Evolutionary conservation across 2,888 invertebrate genomes (phyloP).

Genomic region (Galerucella pusilla): DNA sequence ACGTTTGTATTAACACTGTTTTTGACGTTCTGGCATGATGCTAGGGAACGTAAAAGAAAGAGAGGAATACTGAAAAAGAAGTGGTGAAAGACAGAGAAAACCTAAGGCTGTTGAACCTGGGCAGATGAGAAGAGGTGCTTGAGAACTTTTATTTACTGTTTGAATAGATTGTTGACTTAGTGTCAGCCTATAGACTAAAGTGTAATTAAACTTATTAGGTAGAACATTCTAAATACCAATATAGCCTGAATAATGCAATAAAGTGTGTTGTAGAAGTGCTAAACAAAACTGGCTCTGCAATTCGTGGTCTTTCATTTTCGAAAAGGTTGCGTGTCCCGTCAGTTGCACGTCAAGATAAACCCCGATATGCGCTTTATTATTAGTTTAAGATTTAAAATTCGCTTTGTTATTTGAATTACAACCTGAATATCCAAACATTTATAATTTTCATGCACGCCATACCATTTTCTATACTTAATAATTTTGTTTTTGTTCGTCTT

Average conservation of each 20-base stretch:
- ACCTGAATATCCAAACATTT: slow-evolving; percentile 41
- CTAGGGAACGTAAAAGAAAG: too few species aligned
- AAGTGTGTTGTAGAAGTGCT: slow-evolving; percentile 42
- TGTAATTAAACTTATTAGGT: slow-evolving; percentile 41
- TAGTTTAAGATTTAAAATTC: slow-evolving; percentile 44
- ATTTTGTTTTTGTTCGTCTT: slow-evolving; percentile 22
- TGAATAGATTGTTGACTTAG: too few species aligned
- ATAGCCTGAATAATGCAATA: slow-evolving; percentile 44
- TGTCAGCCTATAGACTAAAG: slow-evolving; percentile 16
- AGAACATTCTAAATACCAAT: slow-evolving; percentile 41
- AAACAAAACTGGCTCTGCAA: slow-evolving; percentile 40
- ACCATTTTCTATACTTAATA: slow-evolving; percentile 23
- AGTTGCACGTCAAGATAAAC: slow-evolving; percentile 42
- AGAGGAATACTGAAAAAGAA: too few species aligned
- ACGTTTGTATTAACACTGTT: too few species aligned
- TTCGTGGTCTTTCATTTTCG: slow-evolving; percentile 38
- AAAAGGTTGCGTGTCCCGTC: slow-evolving; percentile 41
- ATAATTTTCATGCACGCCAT: slow-evolving; percentile 39
- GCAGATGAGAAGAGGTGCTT: too few species aligned
- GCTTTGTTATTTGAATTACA: slow-evolving; percentile 44
- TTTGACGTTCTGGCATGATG: too few species aligned
- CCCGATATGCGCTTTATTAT: slow-evolving; percentile 44
- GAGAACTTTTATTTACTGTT: too few species aligned
- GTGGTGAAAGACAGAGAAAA: too few species aligned
- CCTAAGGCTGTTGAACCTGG: too few species aligned